Evolutionary conservation across 2,113 vertebrate genomes (phyloP), one percentile per base, ranked within the genome.

Genomic region (Caranx melampygus): DNA sequence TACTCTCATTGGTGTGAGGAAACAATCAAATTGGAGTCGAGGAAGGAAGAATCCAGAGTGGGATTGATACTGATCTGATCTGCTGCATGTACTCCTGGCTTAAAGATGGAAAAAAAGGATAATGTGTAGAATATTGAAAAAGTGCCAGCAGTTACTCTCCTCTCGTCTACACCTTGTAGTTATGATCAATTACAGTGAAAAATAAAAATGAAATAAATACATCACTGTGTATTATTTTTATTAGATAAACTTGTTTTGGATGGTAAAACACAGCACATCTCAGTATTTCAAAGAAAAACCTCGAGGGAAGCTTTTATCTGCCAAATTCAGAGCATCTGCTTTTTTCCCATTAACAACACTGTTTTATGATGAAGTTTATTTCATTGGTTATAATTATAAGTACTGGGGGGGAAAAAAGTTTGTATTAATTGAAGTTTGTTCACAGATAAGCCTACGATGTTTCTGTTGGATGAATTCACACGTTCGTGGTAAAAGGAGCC

Each of bases 11-110:
- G 57, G 40, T 33, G 68, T 68, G 76, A 87, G 69, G 87, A 92
- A 90, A 91, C 89, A 88, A 89, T 92, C 79, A 71, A 12, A 79
- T 85, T 67, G 51, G 72, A 77, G 74, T 59, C 49, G 54, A 31
- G 51, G 60, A 45, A 52, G 57, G 60, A 45, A 52, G 57, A 77
- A 69, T 72, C 35, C 59, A 40, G 81, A 72, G 51, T 2, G 21
- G 37, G 83, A 82, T 55, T 76, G 85, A 75, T 71, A 65, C 80
- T 42, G 40, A 42, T 42, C 40, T 42, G 40, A 66, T 85, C 75
- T 85, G 83, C 75, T 81, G 64, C 61, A 13, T 71, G 52, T 81
- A 83, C 44, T 63, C 51, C 57, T 42, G 64, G 65, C 31, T 63
- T 42, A 64, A 78, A 61, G 69, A 72, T 70, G 73, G 67, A 72